Conservation (phyloP, 2,888 invertebrate species). For the Euzophera pinguis region DNA sequence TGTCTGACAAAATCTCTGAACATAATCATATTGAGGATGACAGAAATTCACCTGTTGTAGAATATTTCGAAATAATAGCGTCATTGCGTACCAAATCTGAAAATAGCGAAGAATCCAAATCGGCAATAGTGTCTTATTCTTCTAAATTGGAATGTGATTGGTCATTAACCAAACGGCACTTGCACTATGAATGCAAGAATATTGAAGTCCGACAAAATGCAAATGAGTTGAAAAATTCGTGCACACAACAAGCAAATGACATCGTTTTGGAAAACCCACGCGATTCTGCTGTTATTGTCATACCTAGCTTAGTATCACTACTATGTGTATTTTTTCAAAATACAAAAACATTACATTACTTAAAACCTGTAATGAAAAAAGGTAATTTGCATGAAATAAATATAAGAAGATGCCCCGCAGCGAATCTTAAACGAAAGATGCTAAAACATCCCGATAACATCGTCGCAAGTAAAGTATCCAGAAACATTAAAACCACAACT, state of each 20-base stretch:
- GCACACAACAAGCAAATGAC: background rate
- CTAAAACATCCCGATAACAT: background rate
- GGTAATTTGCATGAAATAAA: background rate
- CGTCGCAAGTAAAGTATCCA: background rate
- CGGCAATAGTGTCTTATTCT: background rate
- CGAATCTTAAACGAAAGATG: slow-evolving; percentile 1
- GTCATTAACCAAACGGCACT: slow-evolving; percentile 12
- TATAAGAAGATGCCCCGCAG: background rate
- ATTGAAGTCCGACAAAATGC: background rate
- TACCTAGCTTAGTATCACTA: slow-evolving; percentile 4
- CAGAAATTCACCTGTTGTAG: slow-evolving; percentile 49
- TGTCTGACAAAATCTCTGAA: slow-evolving; percentile 14
- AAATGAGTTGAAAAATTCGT: background rate
- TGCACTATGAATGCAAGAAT: background rate
- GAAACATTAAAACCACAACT: background rate
- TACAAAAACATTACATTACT: background rate
- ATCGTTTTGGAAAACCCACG: background rate
- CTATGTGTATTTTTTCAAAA: background rate
- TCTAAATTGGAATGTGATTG: slow-evolving; percentile 19
- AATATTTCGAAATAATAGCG: slow-evolving; percentile 39
- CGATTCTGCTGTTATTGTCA: background rate
- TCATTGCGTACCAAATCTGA: slow-evolving; percentile 18
- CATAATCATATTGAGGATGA: slow-evolving; percentile 16
- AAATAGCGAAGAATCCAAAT: background rate
- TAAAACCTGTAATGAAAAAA: background rate